Evolutionary conservation across 2,797 vertebrate species (phyloP).

Genomic region (Chelmon rostratus): DNA sequence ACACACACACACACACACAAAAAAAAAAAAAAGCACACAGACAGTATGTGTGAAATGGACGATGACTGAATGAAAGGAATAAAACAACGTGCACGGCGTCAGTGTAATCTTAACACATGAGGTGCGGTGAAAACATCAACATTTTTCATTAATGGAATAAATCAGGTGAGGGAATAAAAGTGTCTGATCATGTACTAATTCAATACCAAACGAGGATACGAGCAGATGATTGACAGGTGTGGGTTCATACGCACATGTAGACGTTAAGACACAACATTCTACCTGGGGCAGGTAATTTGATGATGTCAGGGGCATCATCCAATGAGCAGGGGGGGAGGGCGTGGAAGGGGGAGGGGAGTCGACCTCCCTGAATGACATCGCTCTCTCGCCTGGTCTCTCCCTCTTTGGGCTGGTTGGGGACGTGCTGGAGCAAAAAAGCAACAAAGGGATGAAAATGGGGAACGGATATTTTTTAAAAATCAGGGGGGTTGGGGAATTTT

Average conservation of each 20-base stretch:
- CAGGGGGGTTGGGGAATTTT: not conserved
- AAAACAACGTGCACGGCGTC: not conserved
- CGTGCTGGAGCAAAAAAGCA: constrained; percentile 53
- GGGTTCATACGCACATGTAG: not conserved
- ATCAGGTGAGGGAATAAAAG: no score
- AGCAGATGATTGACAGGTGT: not conserved
- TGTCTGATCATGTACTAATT: no score
- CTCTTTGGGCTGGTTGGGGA: constrained; percentile 60
- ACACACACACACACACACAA: constrained; percentile 31
- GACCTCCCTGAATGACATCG: not conserved
- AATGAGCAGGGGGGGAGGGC: not conserved
- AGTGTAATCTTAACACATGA: not conserved
- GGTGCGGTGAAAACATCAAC: not conserved
- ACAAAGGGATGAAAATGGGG: not conserved
- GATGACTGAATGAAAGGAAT: constrained; percentile 7
- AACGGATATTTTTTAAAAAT: not conserved
- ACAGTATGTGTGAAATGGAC: constrained; percentile 63
- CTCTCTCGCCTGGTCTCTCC: constrained; percentile 38
- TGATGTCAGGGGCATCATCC: constrained; percentile 57
- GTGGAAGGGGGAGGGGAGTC: constrained; percentile 10
- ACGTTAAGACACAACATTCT: constrained; percentile 14
- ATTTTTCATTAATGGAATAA: not conserved
- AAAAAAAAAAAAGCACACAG: constrained; percentile 48
- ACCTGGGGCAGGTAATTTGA: constrained; percentile 74
- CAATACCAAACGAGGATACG: no score